phyloP scores from a whole-genome alignment of 2,113 vertebrate genomes.

The Eira barbara region DNA sequence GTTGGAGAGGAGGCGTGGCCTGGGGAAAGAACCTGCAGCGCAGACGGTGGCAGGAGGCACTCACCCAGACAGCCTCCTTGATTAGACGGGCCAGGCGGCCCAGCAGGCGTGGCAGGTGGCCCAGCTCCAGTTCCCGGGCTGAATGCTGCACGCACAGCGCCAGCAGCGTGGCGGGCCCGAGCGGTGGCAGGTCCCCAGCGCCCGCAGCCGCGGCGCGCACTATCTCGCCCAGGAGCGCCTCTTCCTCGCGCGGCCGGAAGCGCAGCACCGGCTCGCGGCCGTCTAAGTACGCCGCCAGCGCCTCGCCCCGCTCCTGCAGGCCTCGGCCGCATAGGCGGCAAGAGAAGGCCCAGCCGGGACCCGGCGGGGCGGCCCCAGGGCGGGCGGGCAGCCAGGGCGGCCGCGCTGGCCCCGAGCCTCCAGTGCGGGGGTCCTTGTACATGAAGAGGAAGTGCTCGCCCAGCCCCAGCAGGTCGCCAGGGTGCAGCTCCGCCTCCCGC shows the following conservation, averaged over 20 bases:
- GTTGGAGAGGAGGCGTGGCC: background rate
- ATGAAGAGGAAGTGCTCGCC: constrained; percentile 93
- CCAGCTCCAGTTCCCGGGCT: constrained; percentile 89
- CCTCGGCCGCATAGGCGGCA: constrained; percentile 80
- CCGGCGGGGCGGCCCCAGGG: constrained; percentile 70
- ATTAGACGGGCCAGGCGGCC: constrained; percentile 91
- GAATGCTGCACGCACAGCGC: constrained; percentile 93
- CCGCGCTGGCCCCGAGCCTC: constrained; percentile 67
- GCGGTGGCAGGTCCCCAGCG: constrained; percentile 84
- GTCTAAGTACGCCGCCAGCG: constrained; percentile 88
- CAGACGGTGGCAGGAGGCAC: background rate
- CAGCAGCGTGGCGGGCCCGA: constrained; percentile 91
- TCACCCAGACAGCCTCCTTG: constrained; percentile 94
- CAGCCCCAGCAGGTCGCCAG: constrained; percentile 92
- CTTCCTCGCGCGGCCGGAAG: constrained; percentile 89
- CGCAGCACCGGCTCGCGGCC: constrained; percentile 87
- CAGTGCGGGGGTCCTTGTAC: constrained; percentile 90
- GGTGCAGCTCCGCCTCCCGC: constrained; percentile 88
- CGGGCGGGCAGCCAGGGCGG: constrained; percentile 78
- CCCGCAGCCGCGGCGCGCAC: constrained; percentile 87
- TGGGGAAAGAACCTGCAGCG: background rate
- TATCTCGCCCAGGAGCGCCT: constrained; percentile 90
- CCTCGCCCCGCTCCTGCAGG: constrained; percentile 90
- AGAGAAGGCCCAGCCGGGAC: constrained; percentile 77
- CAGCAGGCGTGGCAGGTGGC: constrained; percentile 89